Evolutionary conservation across 37 sponge, comb jelly and placozoan species (phyloP).

Genomic region (Diacarnus erythraeanus): DNA sequence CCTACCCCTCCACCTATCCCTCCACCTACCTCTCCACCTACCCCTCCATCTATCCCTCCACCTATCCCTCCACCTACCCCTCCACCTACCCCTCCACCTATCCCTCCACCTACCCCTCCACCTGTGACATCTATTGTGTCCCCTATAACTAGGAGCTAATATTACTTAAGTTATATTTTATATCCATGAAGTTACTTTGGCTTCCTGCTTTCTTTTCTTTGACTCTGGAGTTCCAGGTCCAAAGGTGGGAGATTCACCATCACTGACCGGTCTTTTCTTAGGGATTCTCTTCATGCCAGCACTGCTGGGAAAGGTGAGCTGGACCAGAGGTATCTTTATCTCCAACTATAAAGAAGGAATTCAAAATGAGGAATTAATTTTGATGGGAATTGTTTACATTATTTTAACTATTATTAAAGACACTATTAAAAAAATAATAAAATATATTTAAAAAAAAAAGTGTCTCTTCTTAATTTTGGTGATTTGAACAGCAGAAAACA

Average conservation of each 20-base stretch:
- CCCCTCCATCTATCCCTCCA: too few species aligned
- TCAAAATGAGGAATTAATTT: background rate
- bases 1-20: too few species aligned
- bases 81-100: too few species aligned
- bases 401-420: too few species aligned
- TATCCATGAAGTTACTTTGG: background rate
- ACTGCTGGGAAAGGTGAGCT: conserved; percentile 47
- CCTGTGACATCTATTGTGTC: background rate
- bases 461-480: too few species aligned
- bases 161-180: background rate
- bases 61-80: too few species aligned
- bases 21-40: too few species aligned
- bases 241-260: background rate
- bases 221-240: conserved; percentile 19
- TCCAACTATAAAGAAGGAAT: conserved; percentile 36
- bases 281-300: conserved; percentile 62
- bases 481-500: too few species aligned
- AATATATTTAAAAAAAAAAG: too few species aligned
- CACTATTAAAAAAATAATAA: too few species aligned
- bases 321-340: conserved; percentile 67
- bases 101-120: background rate
- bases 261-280: conserved; percentile 51
- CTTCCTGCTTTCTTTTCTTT: conserved; percentile 12
- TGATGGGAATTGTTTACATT: too few species aligned
- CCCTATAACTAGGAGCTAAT: background rate